Conservation (phyloP, 2,113 vertebrate genomes). For the Lampris incognitus region DNA sequence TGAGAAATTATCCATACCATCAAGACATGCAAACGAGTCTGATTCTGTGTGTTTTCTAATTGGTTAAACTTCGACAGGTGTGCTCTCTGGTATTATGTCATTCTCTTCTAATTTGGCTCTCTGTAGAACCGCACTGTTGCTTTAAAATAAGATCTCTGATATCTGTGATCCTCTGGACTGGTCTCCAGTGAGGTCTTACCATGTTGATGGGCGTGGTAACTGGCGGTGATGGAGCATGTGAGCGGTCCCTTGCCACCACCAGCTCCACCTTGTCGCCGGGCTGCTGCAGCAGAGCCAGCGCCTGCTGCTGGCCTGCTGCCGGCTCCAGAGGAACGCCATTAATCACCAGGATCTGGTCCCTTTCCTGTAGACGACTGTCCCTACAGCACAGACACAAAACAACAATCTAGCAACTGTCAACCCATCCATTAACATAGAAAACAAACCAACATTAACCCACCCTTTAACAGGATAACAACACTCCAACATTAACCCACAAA, state of each 20-base stretch:
- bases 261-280: conserved; percentile 86
- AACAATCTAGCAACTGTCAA: not conserved
- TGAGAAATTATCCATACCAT: too few species aligned
- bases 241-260: conserved; percentile 87
- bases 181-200: conserved; percentile 49
- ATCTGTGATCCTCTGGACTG: not conserved
- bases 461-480: too few species aligned
- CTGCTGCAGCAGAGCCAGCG: conserved; percentile 91
- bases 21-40: too few species aligned
- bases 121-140: too few species aligned
- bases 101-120: too few species aligned
- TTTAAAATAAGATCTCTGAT: too few species aligned
- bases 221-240: conserved; percentile 15
- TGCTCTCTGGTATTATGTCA: too few species aligned
- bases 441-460: too few species aligned
- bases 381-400: conserved; percentile 76
- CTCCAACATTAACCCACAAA: too few species aligned
- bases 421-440: too few species aligned
- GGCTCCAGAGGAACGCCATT: conserved; percentile 89
- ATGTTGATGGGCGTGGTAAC: conserved; percentile 8
- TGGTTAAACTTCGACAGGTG: too few species aligned
- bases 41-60: too few species aligned
- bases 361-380: conserved; percentile 91
- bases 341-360: conserved; percentile 95
- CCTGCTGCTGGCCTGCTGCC: conserved; percentile 90